Evolutionary conservation across 2,797 vertebrate genomes (phyloP), one percentile per base, ranked within the genome.

Genomic region (Synanceia verrucosa): DNA sequence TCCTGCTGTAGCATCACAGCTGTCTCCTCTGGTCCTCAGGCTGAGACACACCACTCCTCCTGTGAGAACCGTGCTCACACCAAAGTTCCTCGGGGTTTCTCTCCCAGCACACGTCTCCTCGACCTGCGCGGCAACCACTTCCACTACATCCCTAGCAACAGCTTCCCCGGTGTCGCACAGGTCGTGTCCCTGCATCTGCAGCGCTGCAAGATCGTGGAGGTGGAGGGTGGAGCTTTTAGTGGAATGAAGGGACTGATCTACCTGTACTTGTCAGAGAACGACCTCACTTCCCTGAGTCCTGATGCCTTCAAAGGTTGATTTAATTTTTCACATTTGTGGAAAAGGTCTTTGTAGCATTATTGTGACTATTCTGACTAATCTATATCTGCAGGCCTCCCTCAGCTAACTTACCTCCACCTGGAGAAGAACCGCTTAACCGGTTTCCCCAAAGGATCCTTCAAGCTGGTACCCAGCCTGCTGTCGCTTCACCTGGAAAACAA

Each of bases 101-200:
- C 96, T 28, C 16, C 79, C 1, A 78, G 86, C 80, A 96, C 95
- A 0, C 92, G 75, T 18, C 96, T 99, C 33, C 94, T 99, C 0
- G 95, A 98, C 87, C 89, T 99, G 59, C 92, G 90, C 11, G 88
- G 75, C 28, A 99, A 98, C 73, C 41, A 90, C 83, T 96, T 98
- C 70, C 79, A 93, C 51, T 88, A 77, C 9, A 84, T 99, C 81
- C 92, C 95, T 0, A 78, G 81, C 0, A 94, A 87, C 1, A 94
- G 96, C 80, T 99, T 99, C 78, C 91, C 90, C 0, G 92, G 93
- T 5, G 80, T 97, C 29, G 65, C 90, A 55, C 87, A 90, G 51
- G 93, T 97, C 8, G 91, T 96, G 57, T 99, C 97, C 0, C 92
- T 99, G 29, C 97, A 99, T 65, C 90, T 99, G 73, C 98, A 99